Evolutionary conservation across 2,113 vertebrate species (phyloP), one percentile per base, ranked within the genome.

Genomic region (Egretta garzetta): DNA sequence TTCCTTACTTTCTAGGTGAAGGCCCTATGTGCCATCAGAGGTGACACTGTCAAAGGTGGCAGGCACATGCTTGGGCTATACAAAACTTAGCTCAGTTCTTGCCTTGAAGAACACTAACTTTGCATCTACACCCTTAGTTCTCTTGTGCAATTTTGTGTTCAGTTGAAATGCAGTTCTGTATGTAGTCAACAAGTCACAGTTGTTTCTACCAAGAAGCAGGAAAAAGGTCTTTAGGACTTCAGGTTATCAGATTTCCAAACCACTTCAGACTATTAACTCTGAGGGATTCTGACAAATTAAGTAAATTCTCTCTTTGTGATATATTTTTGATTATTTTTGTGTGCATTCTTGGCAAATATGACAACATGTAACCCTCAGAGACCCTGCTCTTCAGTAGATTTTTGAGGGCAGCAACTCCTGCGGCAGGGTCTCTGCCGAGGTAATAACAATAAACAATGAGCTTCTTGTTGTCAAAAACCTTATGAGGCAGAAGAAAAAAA

Each of bases 11-110:
- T 53, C 22, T 52, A 26, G 26, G 14, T 32, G 66, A 80, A 88
- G 35, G 14, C 4, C 20, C 9, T 70, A 0, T 1, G 3, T 3
- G 8, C 64, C 43, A 35, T 26, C 60, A 71, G 14, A 75, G 7
- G 8, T 58, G 45, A 28, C 35, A 18, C 10, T 85, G 41, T 32
- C 45, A 70, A 39, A 81, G 35, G 7, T 33, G 19, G 5, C 35
- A 4, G 23, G 21, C 30, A 16, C 3, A 2, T n/a, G 13, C 4
- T 15, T 83, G 52, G 18, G 5, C n/a, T 73, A 22, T 17, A 47
- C 35, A 77, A 77, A 73, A 56, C 9, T 14, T 21, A 43, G 10
- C 16, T 59, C 58, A 55, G 45, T 77, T 73, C 21, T 52, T 28
- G 35, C 18, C 10, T 71, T 67, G 23, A 33, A 49, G 41, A 52